phyloP scores from a whole-genome alignment of 2,797 vertebrate species.

The Balearica regulorum region DNA sequence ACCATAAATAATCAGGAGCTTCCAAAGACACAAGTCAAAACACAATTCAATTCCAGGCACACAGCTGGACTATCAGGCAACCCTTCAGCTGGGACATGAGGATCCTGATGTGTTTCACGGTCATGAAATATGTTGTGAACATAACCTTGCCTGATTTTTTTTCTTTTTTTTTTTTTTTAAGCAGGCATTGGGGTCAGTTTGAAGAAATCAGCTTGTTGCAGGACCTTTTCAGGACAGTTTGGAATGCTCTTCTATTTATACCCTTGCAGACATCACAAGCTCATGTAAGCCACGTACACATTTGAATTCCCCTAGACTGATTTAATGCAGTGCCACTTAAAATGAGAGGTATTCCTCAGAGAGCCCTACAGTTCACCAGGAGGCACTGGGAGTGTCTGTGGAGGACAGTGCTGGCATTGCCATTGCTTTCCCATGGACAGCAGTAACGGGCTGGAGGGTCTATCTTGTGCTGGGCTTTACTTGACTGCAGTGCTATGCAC shows the following conservation, averaged over 20 bases:
- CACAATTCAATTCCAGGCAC: background rate
- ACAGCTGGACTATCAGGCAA: background rate
- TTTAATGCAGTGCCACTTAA: background rate
- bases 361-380: background rate
- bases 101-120: background rate
- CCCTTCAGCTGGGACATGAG: background rate
- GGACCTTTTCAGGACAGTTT: background rate
- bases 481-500: fast-evolving
- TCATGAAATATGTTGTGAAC: background rate
- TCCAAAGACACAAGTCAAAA: background rate
- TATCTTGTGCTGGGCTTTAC: background rate
- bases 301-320: background rate
- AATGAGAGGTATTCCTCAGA: background rate
- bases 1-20: background rate
- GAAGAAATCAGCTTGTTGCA: background rate
- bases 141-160: background rate
- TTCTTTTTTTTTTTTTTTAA: background rate
- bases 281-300: background rate
- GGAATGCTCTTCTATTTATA: background rate
- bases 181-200: background rate
- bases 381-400: background rate
- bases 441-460: background rate
- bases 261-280: background rate
- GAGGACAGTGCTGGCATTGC: background rate
- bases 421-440: background rate